Conservation (phyloP, 2,113 vertebrate genomes). For the Vireo altiloquus region DNA sequence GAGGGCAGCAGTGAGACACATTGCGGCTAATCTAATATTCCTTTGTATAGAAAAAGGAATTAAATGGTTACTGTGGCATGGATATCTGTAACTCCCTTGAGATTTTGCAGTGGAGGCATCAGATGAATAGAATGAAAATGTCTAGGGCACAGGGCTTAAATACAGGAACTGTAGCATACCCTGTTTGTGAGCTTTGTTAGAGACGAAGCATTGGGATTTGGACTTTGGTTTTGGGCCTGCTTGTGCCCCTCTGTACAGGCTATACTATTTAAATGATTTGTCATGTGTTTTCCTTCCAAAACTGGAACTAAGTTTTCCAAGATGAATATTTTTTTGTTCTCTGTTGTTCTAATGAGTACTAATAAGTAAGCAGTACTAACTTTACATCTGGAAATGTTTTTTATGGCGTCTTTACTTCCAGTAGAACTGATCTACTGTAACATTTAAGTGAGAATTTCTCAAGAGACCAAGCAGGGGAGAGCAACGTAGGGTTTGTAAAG, state of each 20-base stretch:
- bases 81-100: not conserved
- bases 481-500: not conserved
- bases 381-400: not conserved
- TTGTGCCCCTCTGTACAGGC: not conserved
- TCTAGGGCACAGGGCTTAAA: not conserved
- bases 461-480: not conserved
- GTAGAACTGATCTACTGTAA: not conserved
- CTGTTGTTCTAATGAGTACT: not conserved
- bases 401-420: not conserved
- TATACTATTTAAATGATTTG: not conserved
- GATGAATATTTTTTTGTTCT: not conserved
- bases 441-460: not conserved
- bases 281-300: not conserved
- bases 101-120: not conserved
- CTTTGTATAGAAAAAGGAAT: not conserved
- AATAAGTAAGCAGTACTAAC: not conserved
- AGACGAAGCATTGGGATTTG: not conserved
- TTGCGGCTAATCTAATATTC: not conserved
- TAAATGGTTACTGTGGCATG: not conserved
- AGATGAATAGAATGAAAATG: not conserved
- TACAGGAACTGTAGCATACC: not conserved
- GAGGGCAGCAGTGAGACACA: not conserved
- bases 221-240: not conserved
- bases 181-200: not conserved
- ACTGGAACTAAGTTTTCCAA: not conserved